Conservation (phyloP, 2,888 invertebrate genomes). For the Lycaena phlaeas region DNA sequence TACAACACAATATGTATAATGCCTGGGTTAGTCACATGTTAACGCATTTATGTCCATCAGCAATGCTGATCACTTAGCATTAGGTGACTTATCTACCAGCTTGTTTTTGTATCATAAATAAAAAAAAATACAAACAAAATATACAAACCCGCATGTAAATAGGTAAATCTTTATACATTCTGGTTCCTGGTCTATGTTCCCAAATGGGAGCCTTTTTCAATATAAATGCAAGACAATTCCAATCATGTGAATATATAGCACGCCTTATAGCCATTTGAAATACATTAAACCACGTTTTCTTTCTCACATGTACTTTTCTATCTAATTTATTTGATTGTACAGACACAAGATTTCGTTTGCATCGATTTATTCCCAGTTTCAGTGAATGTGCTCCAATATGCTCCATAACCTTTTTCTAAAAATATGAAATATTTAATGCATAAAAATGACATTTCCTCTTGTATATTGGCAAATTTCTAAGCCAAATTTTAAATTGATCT, state of each 20-base stretch:
- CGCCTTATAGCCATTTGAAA: constrained; percentile 30
- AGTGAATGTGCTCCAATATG: constrained; percentile 24
- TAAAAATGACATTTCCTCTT: too few relatives aligned
- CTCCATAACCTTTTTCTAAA: constrained; percentile 37
- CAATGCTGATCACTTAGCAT: too few relatives aligned
- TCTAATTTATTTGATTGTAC: constrained; percentile 28
- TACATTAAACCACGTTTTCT: constrained; percentile 23
- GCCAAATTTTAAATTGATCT: too few relatives aligned
- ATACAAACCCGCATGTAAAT: constrained; percentile 42
- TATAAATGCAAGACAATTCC: constrained; percentile 48
- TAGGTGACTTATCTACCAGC: too few relatives aligned
- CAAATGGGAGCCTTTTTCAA: constrained; percentile 44
- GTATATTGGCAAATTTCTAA: constrained; percentile 4
- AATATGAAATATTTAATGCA: constrained; percentile 4
- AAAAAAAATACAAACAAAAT: neutral
- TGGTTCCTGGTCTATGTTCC: constrained; percentile 25
- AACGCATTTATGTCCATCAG: too few relatives aligned
- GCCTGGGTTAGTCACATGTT: too few relatives aligned
- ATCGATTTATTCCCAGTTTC: constrained; percentile 26
- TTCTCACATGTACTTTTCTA: constrained; percentile 11
- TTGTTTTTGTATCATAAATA: neutral
- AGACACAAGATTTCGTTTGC: constrained; percentile 33
- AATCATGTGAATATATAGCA: constrained; percentile 52
- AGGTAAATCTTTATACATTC: constrained; percentile 19
- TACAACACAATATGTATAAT: too few relatives aligned